Percentiles rank a stretch among this genome's conserved stretches.
Evolutionary conservation across 2,797 vertebrate species (phyloP).

Genomic region (Phataginus tricuspis): DNA sequence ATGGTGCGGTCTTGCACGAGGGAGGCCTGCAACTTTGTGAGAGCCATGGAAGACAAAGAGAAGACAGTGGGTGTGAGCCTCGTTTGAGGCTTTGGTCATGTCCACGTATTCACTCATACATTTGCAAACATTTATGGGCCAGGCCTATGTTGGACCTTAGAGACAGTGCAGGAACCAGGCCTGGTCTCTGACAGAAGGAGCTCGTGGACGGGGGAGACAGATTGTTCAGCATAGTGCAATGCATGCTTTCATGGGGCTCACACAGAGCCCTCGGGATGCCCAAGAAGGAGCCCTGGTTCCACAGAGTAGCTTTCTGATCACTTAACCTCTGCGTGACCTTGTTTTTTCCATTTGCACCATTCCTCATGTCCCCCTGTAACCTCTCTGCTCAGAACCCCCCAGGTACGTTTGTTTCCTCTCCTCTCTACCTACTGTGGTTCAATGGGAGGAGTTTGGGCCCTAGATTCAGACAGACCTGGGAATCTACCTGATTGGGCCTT

Average conservation of each 20-base stretch:
- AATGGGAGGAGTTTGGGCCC: neutral
- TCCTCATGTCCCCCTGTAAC: neutral
- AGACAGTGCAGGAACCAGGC: neutral
- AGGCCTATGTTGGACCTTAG: neutral
- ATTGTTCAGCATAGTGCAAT: neutral
- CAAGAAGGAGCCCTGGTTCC: neutral
- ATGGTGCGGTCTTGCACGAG: conserved; percentile 91
- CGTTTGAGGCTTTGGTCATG: neutral
- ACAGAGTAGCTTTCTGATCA: neutral
- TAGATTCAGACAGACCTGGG: neutral
- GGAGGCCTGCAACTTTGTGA: conserved; percentile 90
- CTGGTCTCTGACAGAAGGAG: neutral
- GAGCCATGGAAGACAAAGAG: conserved; percentile 84
- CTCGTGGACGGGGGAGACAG: neutral
- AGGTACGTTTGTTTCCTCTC: neutral
- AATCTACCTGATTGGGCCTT: neutral
- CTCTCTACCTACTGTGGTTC: neutral
- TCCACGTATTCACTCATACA: rapidly evolving
- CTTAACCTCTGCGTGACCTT: neutral
- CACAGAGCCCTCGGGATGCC: neutral
- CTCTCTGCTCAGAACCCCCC: neutral
- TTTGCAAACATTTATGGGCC: neutral
- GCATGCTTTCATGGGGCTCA: neutral
- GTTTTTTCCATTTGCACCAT: neutral
- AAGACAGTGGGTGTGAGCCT: conserved; percentile 75